Percentiles rank a stretch among this genome's conserved stretches.
Conservation (phyloP, 2,797 vertebrate genomes). For the Uromys caudimaculatus region DNA sequence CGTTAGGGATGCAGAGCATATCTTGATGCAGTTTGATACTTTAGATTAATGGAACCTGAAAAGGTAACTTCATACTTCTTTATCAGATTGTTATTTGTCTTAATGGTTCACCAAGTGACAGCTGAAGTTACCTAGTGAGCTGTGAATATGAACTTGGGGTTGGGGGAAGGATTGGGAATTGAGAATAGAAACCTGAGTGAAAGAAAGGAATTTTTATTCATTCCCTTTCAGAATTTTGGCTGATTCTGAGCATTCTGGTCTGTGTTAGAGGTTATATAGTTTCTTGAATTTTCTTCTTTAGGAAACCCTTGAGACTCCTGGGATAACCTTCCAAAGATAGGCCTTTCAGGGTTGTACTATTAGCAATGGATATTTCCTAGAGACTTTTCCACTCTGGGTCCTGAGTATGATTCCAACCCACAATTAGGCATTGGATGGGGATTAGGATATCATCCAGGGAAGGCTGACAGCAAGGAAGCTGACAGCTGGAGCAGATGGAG, state of each 20-base stretch:
- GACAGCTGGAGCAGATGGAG: slow-evolving; percentile 71
- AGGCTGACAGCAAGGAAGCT: slow-evolving; percentile 62
- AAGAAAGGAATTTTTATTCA: slow-evolving; percentile 38
- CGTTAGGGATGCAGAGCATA: slow-evolving; percentile 64
- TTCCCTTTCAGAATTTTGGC: slow-evolving; percentile 14
- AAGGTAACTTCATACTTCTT: slow-evolving; percentile 67
- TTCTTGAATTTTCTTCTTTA: slow-evolving; percentile 58
- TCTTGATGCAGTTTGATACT: slow-evolving; percentile 53
- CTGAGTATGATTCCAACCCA: neutral
- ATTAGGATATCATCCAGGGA: neutral
- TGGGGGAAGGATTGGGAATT: slow-evolving; percentile 33
- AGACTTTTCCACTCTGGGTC: slow-evolving; percentile 44
- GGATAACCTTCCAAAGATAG: slow-evolving; percentile 33
- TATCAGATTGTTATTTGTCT: slow-evolving; percentile 81
- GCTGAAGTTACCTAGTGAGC: slow-evolving; percentile 67
- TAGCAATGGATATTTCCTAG: slow-evolving; percentile 12
- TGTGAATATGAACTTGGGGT: slow-evolving; percentile 64
- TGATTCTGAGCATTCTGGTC: slow-evolving; percentile 39
- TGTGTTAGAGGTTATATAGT: slow-evolving; percentile 8
- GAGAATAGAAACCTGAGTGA: slow-evolving; percentile 46
- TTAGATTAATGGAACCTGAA: slow-evolving; percentile 61
- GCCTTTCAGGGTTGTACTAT: neutral
- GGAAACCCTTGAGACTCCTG: slow-evolving; percentile 27
- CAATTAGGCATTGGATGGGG: slow-evolving; percentile 47
- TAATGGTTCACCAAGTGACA: slow-evolving; percentile 72